phyloP scores from a whole-genome alignment of 2,888 invertebrate genomes.

The Agrenia bidenticulata region DNA sequence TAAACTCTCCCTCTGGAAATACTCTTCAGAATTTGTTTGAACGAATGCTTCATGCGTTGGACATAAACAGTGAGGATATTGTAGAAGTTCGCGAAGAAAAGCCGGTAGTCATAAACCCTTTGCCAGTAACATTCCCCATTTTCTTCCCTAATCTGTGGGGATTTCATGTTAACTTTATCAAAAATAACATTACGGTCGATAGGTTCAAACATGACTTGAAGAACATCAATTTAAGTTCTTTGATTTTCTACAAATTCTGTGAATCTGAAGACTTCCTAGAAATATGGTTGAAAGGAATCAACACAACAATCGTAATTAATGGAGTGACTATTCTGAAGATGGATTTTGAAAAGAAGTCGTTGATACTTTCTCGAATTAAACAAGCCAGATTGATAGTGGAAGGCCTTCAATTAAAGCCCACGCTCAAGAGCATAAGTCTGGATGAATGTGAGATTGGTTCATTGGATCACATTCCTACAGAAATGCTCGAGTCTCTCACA shows the following conservation, averaged over 20 bases:
- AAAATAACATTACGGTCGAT: background rate
- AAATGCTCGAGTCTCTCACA: background rate
- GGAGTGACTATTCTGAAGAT: slow-evolving; percentile 11
- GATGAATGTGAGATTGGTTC: slow-evolving; percentile 17
- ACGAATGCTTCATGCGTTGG: background rate
- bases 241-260: background rate
- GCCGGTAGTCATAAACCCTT: background rate
- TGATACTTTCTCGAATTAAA: background rate
- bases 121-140: background rate
- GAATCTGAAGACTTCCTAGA: background rate
- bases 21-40: no score
- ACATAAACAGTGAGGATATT: background rate
- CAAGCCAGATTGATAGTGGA: slow-evolving; percentile 10
- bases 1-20: background rate
- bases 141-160: background rate
- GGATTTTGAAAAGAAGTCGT: background rate
- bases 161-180: slow-evolving; percentile 4
- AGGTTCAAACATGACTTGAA: slow-evolving; percentile 2
- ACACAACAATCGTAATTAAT: slow-evolving; percentile 1
- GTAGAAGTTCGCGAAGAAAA: background rate
- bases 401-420: slow-evolving; percentile 1
- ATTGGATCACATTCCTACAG: background rate
- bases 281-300: background rate
- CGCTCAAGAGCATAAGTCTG: slow-evolving; percentile 3
- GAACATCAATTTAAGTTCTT: background rate